phyloP scores from a whole-genome alignment of 2,888 invertebrate species.

The Itoplectis maculator region DNA sequence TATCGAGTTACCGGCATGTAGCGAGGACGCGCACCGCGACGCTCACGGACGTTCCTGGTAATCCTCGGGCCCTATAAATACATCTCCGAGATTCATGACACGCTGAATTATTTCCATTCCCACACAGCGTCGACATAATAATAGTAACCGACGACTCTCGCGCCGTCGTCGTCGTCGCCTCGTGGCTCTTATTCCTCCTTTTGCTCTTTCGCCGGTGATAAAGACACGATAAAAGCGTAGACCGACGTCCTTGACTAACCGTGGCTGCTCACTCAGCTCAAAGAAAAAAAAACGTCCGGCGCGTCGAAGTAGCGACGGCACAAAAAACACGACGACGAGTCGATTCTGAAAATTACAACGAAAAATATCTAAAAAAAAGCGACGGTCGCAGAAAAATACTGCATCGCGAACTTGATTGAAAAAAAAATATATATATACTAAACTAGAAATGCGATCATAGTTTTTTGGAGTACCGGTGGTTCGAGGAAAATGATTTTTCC shows the following conservation, averaged over 20 bases:
- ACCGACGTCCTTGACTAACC: constrained; percentile 73
- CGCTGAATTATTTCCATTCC: constrained; percentile 75
- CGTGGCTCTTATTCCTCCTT: constrained; percentile 36
- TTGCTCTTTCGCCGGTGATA: constrained; percentile 69
- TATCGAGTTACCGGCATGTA: constrained; percentile 59
- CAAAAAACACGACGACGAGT: background rate
- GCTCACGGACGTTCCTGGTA: constrained; percentile 36
- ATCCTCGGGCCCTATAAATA: constrained; percentile 73
- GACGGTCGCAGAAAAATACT: background rate
- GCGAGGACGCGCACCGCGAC: constrained; percentile 8
- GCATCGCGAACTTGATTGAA: too few relatives aligned
- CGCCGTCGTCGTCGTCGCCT: constrained; percentile 35
- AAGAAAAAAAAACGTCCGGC: constrained; percentile 62
- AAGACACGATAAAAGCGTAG: constrained; percentile 70
- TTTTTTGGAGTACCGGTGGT: too few relatives aligned
- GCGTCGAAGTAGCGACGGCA: background rate
- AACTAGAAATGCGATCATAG: too few relatives aligned
- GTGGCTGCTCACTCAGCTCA: constrained; percentile 74
- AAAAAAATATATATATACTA: too few relatives aligned
- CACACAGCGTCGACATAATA: constrained; percentile 70
- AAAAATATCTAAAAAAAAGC: constrained; percentile 6
- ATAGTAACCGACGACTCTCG: constrained; percentile 34
- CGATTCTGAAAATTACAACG: background rate
- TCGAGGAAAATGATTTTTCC: too few relatives aligned
- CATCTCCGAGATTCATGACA: constrained; percentile 74